Conservation (phyloP, 2,797 vertebrate genomes). For the Rhinella marina region DNA sequence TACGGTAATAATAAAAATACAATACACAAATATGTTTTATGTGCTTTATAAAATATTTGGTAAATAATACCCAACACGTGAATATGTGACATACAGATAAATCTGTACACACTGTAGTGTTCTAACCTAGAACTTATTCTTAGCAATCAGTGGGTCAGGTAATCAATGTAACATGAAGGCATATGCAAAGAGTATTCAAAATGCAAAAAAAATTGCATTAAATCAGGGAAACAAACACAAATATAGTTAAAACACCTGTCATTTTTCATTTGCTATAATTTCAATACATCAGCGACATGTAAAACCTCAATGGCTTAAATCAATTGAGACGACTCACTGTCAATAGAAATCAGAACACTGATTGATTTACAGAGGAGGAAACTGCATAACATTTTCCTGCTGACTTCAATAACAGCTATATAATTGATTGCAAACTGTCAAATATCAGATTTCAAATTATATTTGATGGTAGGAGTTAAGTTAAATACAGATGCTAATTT, state of each 20-base stretch:
- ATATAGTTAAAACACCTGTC: slow-evolving; percentile 54
- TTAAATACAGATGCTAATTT: slow-evolving; percentile 55
- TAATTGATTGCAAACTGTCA: slow-evolving; percentile 64
- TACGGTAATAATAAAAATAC: neutral
- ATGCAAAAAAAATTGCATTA: slow-evolving; percentile 25
- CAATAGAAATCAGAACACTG: slow-evolving; percentile 64
- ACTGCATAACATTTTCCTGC: slow-evolving; percentile 52
- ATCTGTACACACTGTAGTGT: neutral
- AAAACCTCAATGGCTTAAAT: slow-evolving; percentile 62
- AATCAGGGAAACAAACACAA: slow-evolving; percentile 55
- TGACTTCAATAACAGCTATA: slow-evolving; percentile 63
- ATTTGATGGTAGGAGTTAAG: slow-evolving; percentile 50
- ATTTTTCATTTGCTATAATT: slow-evolving; percentile 59
- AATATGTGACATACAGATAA: neutral
- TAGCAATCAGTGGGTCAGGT: slow-evolving; percentile 41
- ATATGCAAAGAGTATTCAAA: slow-evolving; percentile 33
- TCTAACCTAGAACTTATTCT: slow-evolving; percentile 4
- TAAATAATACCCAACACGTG: neutral
- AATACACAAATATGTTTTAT: neutral
- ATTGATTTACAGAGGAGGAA: slow-evolving; percentile 62
- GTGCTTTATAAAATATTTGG: neutral
- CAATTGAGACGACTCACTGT: slow-evolving; percentile 63
- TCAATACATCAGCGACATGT: slow-evolving; percentile 52
- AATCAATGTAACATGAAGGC: slow-evolving; percentile 31
- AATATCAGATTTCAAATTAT: slow-evolving; percentile 60